Percentiles rank a stretch among this genome's conserved stretches.
Conservation (phyloP, 1,140 invertebrate species). For the Pogonognathellus flavescens region DNA sequence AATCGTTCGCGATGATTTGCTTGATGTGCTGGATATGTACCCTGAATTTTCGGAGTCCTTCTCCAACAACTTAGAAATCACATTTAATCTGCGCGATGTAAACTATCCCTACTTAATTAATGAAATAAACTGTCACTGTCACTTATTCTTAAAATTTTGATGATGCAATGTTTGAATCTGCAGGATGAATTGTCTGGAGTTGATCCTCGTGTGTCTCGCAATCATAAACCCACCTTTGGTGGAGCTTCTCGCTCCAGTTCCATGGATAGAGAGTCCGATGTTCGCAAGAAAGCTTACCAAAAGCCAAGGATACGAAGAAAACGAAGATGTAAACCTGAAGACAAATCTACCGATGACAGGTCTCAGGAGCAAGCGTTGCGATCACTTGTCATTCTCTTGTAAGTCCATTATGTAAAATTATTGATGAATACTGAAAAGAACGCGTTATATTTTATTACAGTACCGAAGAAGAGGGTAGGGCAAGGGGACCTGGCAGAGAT, state of each 20-base stretch:
- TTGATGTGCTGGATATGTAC: slow-evolving; percentile 97
- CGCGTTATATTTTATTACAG: slow-evolving; percentile 18
- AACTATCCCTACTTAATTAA: slow-evolving; percentile 69
- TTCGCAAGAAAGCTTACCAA: slow-evolving; percentile 73
- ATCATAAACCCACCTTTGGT: slow-evolving; percentile 59
- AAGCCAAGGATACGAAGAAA: slow-evolving; percentile 72
- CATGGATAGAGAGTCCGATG: slow-evolving; percentile 72
- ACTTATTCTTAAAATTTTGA: background rate
- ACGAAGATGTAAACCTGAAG: slow-evolving; percentile 66
- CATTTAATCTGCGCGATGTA: slow-evolving; percentile 96
- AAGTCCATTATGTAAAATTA: slow-evolving; percentile 2
- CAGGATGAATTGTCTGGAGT: slow-evolving; percentile 81
- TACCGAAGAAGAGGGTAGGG: slow-evolving; percentile 47
- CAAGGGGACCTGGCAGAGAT: slow-evolving; percentile 55
- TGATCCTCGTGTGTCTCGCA: slow-evolving; percentile 71
- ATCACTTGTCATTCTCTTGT: slow-evolving; percentile 39
- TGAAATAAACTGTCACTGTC: background rate
- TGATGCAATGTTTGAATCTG: slow-evolving; percentile 48
- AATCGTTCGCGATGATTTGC: slow-evolving; percentile 93
- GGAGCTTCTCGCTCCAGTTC: slow-evolving; percentile 69
- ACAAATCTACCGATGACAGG: slow-evolving; percentile 62
- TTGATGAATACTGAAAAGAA: slow-evolving; percentile 40
- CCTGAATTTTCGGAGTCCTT: slow-evolving; percentile 96
- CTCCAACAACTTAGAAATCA: slow-evolving; percentile 94
- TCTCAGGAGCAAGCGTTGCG: slow-evolving; percentile 40